These are phyloP conservation scores for Adelphocoris suturalis DNA, from an alignment of 2,888 invertebrate genomes.

Conservation along the genomic window DNA sequence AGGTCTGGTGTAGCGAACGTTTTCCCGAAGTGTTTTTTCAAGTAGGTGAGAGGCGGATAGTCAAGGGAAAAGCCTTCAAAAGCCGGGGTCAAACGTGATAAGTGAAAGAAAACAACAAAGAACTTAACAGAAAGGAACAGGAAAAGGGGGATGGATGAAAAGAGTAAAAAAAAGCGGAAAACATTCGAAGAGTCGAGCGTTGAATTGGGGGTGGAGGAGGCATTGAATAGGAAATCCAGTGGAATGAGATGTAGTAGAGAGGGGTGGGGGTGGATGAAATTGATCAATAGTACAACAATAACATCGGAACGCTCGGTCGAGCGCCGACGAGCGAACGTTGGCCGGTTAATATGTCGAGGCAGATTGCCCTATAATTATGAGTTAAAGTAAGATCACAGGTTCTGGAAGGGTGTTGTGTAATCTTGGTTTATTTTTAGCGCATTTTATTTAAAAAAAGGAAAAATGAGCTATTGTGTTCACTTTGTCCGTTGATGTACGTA, in stretches of 20 bases:
- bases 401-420: too few relatives aligned
- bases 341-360: background rate
- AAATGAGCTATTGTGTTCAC: too few relatives aligned
- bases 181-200: background rate
- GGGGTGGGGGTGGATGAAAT: background rate
- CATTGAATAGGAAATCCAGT: background rate
- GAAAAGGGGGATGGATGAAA: background rate
- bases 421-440: too few relatives aligned
- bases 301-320: background rate
- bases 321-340: background rate
- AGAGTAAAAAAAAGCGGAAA: background rate
- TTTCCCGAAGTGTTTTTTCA: background rate
- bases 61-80: background rate
- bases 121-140: background rate
- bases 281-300: slow-evolving; percentile 25
- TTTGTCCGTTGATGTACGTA: too few relatives aligned
- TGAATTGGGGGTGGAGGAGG: background rate
- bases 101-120: slow-evolving; percentile 5
- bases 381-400: too few relatives aligned
- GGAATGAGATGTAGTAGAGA: background rate
- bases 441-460: too few relatives aligned
- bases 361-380: too few relatives aligned
- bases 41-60: slow-evolving; percentile 9
- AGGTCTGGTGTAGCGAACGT: background rate
- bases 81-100: background rate